phyloP scores from a whole-genome alignment of 2,888 invertebrate genomes.

The Erannis defoliaria region DNA sequence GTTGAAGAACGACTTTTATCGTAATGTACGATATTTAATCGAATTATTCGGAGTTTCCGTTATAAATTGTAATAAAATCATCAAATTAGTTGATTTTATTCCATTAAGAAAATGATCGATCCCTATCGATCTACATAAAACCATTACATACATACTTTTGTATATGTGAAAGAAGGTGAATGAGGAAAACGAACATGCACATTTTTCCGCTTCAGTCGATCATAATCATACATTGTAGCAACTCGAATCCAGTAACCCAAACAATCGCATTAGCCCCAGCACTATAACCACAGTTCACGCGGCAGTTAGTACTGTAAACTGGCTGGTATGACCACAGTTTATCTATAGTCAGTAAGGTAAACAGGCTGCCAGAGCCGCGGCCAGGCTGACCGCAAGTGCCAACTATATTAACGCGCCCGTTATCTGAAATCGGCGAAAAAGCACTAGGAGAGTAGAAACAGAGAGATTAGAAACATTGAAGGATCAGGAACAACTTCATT shows the following conservation, averaged over 20 bases:
- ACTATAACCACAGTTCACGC: constrained; percentile 6
- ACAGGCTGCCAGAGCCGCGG: constrained; percentile 23
- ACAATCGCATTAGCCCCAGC: constrained; percentile 15
- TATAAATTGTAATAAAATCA: too few species aligned
- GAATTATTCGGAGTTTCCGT: too few species aligned
- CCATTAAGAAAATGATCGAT: too few species aligned
- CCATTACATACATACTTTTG: background rate
- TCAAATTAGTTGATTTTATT: too few species aligned
- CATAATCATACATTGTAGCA: constrained; percentile 10
- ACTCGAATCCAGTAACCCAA: constrained; percentile 15
- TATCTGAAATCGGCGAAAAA: constrained; percentile 32
- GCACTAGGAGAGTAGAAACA: background rate
- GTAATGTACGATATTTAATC: too few species aligned
- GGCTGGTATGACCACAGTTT: constrained; percentile 11
- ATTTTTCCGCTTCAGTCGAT: constrained; percentile 9
- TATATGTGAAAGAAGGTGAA: too few species aligned
- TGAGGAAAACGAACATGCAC: background rate
- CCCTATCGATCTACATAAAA: too few species aligned
- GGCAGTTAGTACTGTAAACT: constrained; percentile 1
- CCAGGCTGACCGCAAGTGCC: constrained; percentile 34
- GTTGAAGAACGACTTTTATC: too few species aligned
- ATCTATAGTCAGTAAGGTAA: constrained; percentile 6
- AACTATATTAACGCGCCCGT: constrained; percentile 32
- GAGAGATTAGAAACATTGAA: background rate
- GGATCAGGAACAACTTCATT: background rate